Percentiles rank a stretch among this genome's conserved stretches.
Evolutionary conservation across 2,797 vertebrate genomes (phyloP).

Genomic region (Halcyon badia): DNA sequence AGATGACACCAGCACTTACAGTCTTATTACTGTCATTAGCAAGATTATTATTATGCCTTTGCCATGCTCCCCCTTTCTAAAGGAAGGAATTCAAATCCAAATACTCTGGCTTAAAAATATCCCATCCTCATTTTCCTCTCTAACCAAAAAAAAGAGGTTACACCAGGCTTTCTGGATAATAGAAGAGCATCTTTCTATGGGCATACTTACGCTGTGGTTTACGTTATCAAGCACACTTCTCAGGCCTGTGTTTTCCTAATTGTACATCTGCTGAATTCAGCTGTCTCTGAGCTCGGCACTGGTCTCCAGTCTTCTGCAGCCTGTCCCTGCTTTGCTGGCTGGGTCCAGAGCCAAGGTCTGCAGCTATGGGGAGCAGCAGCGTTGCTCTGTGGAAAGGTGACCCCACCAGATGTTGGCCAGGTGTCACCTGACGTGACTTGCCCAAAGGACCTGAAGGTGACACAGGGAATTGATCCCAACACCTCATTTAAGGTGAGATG

Average conservation of each 20-base stretch:
- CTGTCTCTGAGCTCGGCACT: background rate
- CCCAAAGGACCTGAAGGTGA: background rate
- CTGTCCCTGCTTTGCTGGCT: background rate
- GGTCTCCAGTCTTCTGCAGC: background rate
- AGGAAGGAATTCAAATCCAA: slow-evolving; percentile 6
- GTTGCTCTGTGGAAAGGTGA: background rate
- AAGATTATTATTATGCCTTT: slow-evolving; percentile 36
- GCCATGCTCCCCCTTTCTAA: background rate
- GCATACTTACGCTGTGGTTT: background rate
- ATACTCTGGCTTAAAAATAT: slow-evolving; percentile 25
- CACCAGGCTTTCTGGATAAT: background rate
- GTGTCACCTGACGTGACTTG: background rate
- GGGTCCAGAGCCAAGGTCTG: background rate
- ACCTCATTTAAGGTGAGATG: background rate
- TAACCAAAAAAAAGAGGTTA: background rate
- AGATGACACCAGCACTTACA: slow-evolving; percentile 32
- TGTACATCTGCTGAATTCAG: background rate
- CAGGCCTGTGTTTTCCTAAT: background rate
- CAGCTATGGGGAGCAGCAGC: background rate
- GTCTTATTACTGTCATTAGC: slow-evolving; percentile 46
- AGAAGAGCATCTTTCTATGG: background rate
- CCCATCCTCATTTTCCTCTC: slow-evolving; percentile 18
- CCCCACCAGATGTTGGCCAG: background rate
- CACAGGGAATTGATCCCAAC: background rate
- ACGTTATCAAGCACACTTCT: background rate